These are phyloP conservation scores for Trichacis sp. DNA, from an alignment of 2,888 invertebrate species.

Conservation along the genomic window DNA sequence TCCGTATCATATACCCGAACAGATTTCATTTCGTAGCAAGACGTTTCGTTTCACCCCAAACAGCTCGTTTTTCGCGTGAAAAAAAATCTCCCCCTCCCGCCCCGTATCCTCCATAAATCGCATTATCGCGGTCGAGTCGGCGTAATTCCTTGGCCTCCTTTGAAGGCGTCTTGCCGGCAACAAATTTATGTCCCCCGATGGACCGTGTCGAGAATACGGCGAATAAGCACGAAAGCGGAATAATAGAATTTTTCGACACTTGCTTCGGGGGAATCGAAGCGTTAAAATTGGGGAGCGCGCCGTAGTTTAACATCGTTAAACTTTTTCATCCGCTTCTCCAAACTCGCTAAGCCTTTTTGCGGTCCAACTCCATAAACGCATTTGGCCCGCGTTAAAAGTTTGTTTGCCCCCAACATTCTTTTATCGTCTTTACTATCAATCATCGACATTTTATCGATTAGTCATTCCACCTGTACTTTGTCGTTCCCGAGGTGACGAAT, in stretches of 20 bases:
- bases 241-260: conserved; percentile 15
- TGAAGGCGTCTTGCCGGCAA: conserved; percentile 10
- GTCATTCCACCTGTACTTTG: conserved; percentile 11
- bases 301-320: conserved; percentile 59
- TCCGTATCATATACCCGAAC: too few relatives aligned
- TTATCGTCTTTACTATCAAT: conserved; percentile 28
- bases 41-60: too few relatives aligned
- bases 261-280: background rate
- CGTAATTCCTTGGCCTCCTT: conserved; percentile 16
- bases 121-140: conserved; percentile 5
- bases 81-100: background rate
- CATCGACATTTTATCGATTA: conserved; percentile 27
- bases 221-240: background rate
- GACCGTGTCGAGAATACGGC: conserved; percentile 5
- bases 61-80: too few relatives aligned
- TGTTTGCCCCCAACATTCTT: conserved; percentile 11
- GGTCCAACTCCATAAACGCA: conserved; percentile 2
- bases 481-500: background rate
- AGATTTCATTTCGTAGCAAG: too few relatives aligned
- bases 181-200: conserved; percentile 4
- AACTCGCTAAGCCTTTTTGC: conserved; percentile 40
- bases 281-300: background rate
- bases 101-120: conserved; percentile 3
- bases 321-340: conserved; percentile 63
- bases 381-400: conserved; percentile 24